These are phyloP conservation scores for Hirtodrosophila confusa DNA, from an alignment of 2,888 invertebrate species.

Conservation along the genomic window DNA sequence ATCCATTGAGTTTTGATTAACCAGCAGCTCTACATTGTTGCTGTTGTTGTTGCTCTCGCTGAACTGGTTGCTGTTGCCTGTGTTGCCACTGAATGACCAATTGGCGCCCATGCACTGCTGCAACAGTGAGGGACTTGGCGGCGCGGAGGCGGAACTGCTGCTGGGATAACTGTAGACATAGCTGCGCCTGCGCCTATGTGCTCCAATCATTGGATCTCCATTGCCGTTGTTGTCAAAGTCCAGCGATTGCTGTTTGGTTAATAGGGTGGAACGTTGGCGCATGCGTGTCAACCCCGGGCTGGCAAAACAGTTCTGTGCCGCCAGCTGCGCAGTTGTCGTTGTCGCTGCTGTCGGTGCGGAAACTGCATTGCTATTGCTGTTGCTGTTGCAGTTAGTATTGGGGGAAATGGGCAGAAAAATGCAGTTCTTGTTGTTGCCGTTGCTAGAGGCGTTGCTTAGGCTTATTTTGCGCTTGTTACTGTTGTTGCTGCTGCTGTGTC, in stretches of 20 bases:
- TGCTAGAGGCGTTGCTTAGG: slow-evolving; percentile 73
- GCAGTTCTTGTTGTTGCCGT: slow-evolving; percentile 90
- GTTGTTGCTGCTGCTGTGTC: slow-evolving; percentile 33
- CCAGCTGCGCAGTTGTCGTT: slow-evolving; percentile 17
- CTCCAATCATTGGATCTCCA: slow-evolving; percentile 83
- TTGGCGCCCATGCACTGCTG: slow-evolving; percentile 69
- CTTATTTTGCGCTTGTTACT: slow-evolving; percentile 82
- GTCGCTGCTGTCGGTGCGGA: slow-evolving; percentile 8
- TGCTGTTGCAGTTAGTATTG: slow-evolving; percentile 66
- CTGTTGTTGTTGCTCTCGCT: slow-evolving; percentile 48
- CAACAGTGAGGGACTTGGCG: slow-evolving; percentile 87
- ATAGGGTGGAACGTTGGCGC: slow-evolving; percentile 87
- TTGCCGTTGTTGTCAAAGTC: slow-evolving; percentile 69
- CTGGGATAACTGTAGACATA: slow-evolving; percentile 71
- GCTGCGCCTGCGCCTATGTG: slow-evolving; percentile 73
- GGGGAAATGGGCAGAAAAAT: slow-evolving; percentile 95
- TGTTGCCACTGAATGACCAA: slow-evolving; percentile 50
- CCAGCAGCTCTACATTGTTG: slow-evolving; percentile 82
- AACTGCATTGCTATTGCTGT: slow-evolving; percentile 15
- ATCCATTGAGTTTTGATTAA: slow-evolving; percentile 82
- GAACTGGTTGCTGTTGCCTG: slow-evolving; percentile 26
- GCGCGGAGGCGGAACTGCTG: slow-evolving; percentile 86
- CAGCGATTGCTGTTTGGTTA: slow-evolving; percentile 82
- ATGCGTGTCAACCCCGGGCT: slow-evolving; percentile 92
- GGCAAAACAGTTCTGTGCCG: slow-evolving; percentile 86